Evolutionary conservation across 1,140 invertebrate species (phyloP), one percentile per base, ranked within the genome.

Genomic region (Drosophila athabasca): DNA sequence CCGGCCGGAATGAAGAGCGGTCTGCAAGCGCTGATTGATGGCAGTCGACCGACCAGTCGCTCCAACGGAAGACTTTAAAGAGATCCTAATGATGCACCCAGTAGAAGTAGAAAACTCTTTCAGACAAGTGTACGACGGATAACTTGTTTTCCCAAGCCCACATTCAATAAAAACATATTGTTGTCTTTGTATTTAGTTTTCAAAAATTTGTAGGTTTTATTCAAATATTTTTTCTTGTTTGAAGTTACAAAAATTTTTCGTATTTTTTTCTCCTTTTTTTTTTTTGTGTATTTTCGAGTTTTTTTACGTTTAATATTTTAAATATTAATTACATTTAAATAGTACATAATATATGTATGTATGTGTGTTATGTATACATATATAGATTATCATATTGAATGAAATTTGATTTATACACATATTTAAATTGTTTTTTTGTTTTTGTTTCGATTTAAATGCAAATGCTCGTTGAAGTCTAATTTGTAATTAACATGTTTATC

Each of bases 191-290:
- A 9, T 31, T 31, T 68, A 64, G 55, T 75, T 82, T 87, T 85
- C 48, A 81, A 82, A 85, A 87, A 85, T 82, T 85, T 85, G 69
- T 87, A 87, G 69, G 46, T 81, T 85, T 85, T 85, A 85, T 81
- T 85, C 78, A 81, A 85, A 78, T 83, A 79, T 67, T 74, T 81
- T 80, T 64, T 64, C 71, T 80, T 87, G 41, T 68, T 87, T 69
- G 59, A 77, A 76, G 53, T 85, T 82, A 82, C 79, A 82, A 82
- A 82, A 79, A 79, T 62, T 76, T 65, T 62, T 15, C 53, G 22
- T 66, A 75, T 67, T 49, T 51, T 70, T 61, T 45, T 43, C 31
- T 31, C 39, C 57, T 46, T 41, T 29, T 65, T 62, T 76, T 65
- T 77, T 48, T 41, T 51, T 0, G 11, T 53, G 31, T 5, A 51